phyloP scores from a whole-genome alignment of 2,888 invertebrate genomes.

The Ferrisia virgata region DNA sequence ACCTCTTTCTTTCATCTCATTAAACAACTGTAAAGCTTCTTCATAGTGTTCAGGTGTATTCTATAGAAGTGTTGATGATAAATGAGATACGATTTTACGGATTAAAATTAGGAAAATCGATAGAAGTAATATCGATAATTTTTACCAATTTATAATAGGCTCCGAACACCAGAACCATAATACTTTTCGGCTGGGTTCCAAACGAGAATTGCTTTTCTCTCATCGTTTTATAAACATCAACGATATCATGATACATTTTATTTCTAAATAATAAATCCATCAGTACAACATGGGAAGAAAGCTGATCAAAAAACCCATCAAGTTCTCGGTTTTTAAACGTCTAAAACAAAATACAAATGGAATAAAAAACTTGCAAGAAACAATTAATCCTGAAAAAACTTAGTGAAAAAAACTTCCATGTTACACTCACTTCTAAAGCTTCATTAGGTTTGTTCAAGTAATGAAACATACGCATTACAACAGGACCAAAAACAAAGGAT shows the following conservation, averaged over 20 bases:
- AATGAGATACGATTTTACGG: neutral
- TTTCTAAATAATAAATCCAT: slow-evolving; percentile 70
- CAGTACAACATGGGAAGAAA: slow-evolving; percentile 65
- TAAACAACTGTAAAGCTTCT: slow-evolving; percentile 63
- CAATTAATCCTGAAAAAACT: neutral
- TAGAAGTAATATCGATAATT: neutral
- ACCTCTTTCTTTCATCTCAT: slow-evolving; percentile 59
- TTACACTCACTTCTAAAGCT: slow-evolving; percentile 59
- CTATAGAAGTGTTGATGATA: slow-evolving; percentile 53
- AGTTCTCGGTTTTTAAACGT: slow-evolving; percentile 64
- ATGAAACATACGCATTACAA: slow-evolving; percentile 75
- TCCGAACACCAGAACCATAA: slow-evolving; percentile 64
- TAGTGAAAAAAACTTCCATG: neutral
- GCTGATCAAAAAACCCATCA: slow-evolving; percentile 69
- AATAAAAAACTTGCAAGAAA: neutral
- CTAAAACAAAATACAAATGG: slow-evolving; percentile 54
- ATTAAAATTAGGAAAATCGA: no score
- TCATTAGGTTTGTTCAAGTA: slow-evolving; percentile 65
- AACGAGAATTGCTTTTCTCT: slow-evolving; percentile 63
- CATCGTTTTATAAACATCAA: slow-evolving; percentile 63
- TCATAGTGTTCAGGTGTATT: slow-evolving; percentile 67
- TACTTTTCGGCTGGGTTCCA: slow-evolving; percentile 66
- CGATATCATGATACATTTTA: slow-evolving; percentile 65
- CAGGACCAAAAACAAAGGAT: slow-evolving; percentile 77
- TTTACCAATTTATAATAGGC: slow-evolving; percentile 73